phyloP scores from a whole-genome alignment of 2,113 vertebrate genomes.

The Myiozetetes cayanensis region DNA sequence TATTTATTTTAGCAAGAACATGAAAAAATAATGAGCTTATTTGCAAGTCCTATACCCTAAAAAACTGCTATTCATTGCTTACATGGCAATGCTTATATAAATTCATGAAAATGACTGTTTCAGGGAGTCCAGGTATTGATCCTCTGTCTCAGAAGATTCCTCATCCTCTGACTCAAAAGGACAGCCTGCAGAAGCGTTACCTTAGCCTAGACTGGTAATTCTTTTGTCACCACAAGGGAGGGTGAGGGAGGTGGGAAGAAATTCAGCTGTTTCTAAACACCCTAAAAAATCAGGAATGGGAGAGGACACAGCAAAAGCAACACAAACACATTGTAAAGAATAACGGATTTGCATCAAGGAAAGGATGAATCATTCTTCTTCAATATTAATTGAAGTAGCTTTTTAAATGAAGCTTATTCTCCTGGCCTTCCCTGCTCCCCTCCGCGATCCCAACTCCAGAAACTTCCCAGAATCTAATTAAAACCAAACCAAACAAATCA shows the following conservation, averaged over 20 bases:
- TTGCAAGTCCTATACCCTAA: not conserved
- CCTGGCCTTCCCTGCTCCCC: not conserved
- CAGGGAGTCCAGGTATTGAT: not conserved
- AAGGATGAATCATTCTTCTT: not conserved
- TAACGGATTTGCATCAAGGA: not conserved
- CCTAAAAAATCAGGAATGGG: not conserved
- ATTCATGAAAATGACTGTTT: not conserved
- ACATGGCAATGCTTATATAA: not conserved
- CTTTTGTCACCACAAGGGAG: not conserved
- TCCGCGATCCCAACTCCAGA: not conserved
- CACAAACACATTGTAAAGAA: not conserved
- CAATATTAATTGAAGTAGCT: not conserved
- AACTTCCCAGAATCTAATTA: not conserved
- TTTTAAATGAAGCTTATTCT: not conserved
- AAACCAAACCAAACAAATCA: not conserved
- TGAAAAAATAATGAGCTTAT: not conserved
- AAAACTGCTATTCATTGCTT: not conserved
- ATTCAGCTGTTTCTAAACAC: not conserved
- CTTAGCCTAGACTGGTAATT: too few relatives aligned
- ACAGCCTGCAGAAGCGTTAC: not conserved
- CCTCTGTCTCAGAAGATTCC: not conserved
- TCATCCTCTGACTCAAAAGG: not conserved
- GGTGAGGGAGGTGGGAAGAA: not conserved
- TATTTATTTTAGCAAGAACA: not conserved
- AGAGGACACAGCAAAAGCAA: not conserved